Evolutionary conservation across 2,113 vertebrate species (phyloP).

Genomic region (Hypocryptadius cinnamomeus): DNA sequence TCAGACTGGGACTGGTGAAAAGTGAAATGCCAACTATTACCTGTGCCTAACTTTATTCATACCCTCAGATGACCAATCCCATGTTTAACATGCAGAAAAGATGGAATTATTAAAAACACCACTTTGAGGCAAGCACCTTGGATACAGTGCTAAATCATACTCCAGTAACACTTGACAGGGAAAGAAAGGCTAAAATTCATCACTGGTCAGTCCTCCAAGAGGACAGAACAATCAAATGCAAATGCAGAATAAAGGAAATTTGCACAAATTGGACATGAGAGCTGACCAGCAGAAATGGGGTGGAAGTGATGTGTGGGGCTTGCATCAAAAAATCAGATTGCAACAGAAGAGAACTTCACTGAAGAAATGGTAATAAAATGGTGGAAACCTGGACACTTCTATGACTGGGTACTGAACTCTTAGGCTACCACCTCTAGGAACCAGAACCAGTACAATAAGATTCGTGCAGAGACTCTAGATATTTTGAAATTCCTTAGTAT

Average conservation of each 20-base stretch:
- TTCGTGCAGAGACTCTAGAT: background rate
- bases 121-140: background rate
- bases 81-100: background rate
- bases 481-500: background rate
- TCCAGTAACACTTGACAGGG: background rate
- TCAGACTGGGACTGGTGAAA: background rate
- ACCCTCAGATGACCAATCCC: background rate
- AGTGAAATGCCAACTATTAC: background rate
- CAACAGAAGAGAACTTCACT: background rate
- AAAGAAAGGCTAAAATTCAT: background rate
- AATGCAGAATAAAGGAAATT: background rate
- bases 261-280: background rate
- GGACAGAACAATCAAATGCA: background rate
- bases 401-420: background rate
- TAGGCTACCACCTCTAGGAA: background rate
- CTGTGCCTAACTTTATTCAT: background rate
- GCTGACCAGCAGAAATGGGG: background rate
- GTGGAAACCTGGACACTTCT: background rate
- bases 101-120: constrained; percentile 12
- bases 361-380: background rate
- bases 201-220: background rate
- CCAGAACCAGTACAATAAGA: background rate
- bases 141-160: background rate
- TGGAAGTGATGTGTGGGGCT: background rate
- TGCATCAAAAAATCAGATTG: background rate